phyloP scores from a whole-genome alignment of 2,113 vertebrate genomes.

The Condylura cristata region DNA sequence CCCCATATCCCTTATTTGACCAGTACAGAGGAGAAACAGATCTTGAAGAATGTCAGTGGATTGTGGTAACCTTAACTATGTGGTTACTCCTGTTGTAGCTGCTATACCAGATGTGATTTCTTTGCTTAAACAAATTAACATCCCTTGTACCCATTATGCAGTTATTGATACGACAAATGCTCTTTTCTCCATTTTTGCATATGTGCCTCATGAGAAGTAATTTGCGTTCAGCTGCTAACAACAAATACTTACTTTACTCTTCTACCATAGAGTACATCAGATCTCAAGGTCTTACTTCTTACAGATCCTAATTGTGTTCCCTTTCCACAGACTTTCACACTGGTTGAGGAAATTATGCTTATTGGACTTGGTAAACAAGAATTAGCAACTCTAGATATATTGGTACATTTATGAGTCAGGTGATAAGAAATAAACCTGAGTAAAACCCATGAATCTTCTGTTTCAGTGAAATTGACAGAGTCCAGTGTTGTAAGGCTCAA shows the following conservation, averaged over 20 bases:
- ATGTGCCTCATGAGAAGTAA: not conserved
- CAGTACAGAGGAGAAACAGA: not conserved
- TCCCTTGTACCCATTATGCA: not conserved
- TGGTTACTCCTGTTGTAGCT: not conserved
- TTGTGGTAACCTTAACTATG: not conserved
- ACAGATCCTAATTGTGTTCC: not conserved
- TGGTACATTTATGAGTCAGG: not conserved
- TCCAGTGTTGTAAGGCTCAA: not conserved
- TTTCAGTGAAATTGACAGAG: not conserved
- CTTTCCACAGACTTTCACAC: not conserved
- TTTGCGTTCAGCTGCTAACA: not conserved
- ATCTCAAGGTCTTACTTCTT: not conserved
- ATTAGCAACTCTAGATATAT: not conserved
- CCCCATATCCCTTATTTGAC: not conserved
- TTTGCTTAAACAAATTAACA: not conserved
- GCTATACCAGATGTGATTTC: not conserved
- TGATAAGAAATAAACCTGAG: not conserved
- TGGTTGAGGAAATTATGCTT: not conserved
- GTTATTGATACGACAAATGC: not conserved
- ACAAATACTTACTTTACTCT: not conserved
- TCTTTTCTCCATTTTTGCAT: not conserved
- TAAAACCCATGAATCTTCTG: not conserved
- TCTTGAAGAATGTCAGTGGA: not conserved
- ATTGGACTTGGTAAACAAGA: not conserved
- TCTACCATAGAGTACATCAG: not conserved